Conservation (phyloP, 2,113 vertebrate species). For the Platichthys flesus region DNA sequence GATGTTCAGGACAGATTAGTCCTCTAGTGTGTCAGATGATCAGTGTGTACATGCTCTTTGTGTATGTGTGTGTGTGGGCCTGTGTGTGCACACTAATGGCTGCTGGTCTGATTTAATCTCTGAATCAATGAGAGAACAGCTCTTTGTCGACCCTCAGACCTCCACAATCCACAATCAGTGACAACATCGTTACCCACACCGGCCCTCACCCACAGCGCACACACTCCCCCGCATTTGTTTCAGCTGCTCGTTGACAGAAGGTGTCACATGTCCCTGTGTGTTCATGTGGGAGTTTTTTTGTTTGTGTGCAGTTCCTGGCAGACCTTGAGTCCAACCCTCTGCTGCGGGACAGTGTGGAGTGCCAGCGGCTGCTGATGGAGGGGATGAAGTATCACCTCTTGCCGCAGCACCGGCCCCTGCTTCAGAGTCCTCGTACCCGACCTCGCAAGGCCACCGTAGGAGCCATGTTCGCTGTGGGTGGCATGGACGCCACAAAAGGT, state of each 20-base stretch:
- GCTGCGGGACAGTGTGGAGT: constrained; percentile 94
- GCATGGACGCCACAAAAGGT: constrained; percentile 97
- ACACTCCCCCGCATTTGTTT: constrained; percentile 16
- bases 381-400: constrained; percentile 99
- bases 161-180: constrained; percentile 44
- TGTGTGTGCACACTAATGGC: constrained; percentile 25
- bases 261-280: constrained; percentile 17
- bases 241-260: constrained; percentile 8
- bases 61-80: constrained; percentile 8
- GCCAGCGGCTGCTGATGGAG: constrained; percentile 97
- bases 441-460: constrained; percentile 97
- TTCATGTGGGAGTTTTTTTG: constrained; percentile 13
- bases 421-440: constrained; percentile 96
- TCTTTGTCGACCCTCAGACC: constrained; percentile 38
- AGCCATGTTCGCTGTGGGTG: constrained; percentile 94
- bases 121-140: constrained; percentile 58
- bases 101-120: constrained; percentile 60
- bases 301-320: constrained; percentile 89
- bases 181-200: constrained; percentile 29
- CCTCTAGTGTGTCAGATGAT: constrained; percentile 53
- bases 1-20: constrained; percentile 65
- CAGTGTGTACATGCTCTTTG: constrained; percentile 24
- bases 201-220: background rate
- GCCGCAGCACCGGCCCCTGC: constrained; percentile 92
- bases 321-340: constrained; percentile 94